Base-by-base conservation (phyloP, 2,113 vertebrate genomes). In the Alligator mississippiensis region DNA sequence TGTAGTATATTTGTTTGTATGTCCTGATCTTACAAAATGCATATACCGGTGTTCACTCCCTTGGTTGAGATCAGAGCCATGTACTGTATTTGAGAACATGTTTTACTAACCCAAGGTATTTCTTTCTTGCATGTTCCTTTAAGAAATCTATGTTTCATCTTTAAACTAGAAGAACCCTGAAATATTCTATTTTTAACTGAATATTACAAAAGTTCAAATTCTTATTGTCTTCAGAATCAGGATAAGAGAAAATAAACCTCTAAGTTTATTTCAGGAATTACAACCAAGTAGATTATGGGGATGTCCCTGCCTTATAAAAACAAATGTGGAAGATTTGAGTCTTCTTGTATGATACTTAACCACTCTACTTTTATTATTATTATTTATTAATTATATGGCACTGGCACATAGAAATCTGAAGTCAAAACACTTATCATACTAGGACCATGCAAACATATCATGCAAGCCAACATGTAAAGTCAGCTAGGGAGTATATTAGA, bases 151-250 rank as follows among this genome's bases (percentile, higher is more conserved):
- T 87, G 85, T 63, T 63, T 79, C 61, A 25, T 74, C 25, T 61
- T 58, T 38, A 63, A 38, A 83, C 60, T 57, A 22, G 77, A 90
- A 66, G 6, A 60, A 70, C 16, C 1, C 57, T 12, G 28, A 87
- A 90, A 74, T 62, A 62, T 25, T 18, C 77, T 2, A 21, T 66
- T 5, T 68, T 38, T 80, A 78, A 68, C 19, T 62, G 13, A 0
- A 0, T 60, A 2, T 11, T 13, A 74, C 47, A 38, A 28, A 59
- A 30, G 55, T 21, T 77, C 5, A 38, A 0, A 2, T 47, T 89
- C 80, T 74, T 7, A 16, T 92, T 95, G 55, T 88, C 25, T 89
- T 92, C 60, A 27, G 68, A 25, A 5, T 85, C n/a, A 82, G 21
- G 47, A 14, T n/a, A 87, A 82, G 62, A 2, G 2, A 77, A 27